These are phyloP conservation scores for Chymomyza costata DNA, from an alignment of 1,140 invertebrate species.

Conservation along the genomic window DNA sequence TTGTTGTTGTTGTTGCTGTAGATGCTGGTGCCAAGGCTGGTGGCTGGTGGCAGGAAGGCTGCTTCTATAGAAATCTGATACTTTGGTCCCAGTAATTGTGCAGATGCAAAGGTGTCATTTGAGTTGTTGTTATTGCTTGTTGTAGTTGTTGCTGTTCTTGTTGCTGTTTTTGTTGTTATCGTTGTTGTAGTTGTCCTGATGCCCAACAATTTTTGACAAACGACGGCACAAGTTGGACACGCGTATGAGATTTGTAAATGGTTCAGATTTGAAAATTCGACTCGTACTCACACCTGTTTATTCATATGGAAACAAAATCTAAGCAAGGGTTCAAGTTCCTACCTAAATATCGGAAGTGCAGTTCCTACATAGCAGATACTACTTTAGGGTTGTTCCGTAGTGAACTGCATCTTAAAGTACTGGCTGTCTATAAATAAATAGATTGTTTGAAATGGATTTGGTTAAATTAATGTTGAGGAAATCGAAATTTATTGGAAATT, in stretches of 20 bases:
- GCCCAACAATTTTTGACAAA: constrained; percentile 52
- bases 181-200: constrained; percentile 35
- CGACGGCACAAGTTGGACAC: constrained; percentile 63
- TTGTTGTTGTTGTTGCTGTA: constrained; percentile 8
- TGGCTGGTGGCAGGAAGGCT: no score
- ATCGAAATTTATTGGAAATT: no score
- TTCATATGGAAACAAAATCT: constrained; percentile 2
- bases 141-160: constrained; percentile 7
- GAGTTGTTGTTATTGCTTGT: constrained; percentile 40
- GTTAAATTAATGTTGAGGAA: no score
- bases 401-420: no score
- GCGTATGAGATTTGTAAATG: constrained; percentile 54
- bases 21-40: constrained; percentile 16
- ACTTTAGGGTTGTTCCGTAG: no score
- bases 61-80: constrained; percentile 65
- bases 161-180: background rate
- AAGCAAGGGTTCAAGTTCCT: no score
- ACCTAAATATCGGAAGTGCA: constrained; percentile 40
- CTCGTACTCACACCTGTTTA: constrained; percentile 34
- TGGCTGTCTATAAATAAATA: no score
- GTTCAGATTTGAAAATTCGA: no score
- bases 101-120: constrained; percentile 69
- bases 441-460: no score
- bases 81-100: constrained; percentile 59
- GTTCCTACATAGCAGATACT: no score